Evolutionary conservation across 37 sponge, comb jelly and placozoan genomes (phyloP).

Genomic region (Beroe forskalii): DNA sequence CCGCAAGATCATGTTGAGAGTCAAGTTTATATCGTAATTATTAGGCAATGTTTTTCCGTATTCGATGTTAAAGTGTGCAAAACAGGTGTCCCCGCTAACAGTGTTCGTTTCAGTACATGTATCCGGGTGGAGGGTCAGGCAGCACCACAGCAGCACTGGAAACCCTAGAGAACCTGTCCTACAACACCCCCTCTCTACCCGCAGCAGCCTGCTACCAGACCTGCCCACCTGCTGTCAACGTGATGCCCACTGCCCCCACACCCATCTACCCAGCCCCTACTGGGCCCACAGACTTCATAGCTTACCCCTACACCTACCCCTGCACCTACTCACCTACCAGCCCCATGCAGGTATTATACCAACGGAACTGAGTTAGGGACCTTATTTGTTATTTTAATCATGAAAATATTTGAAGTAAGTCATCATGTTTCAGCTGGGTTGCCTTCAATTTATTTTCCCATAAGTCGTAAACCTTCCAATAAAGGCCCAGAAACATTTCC

Average conservation of each 20-base stretch:
- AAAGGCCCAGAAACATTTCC: too few species aligned
- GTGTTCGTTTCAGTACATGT: not conserved
- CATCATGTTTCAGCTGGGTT: too few species aligned
- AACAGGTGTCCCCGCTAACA: too few species aligned
- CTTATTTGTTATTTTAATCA: too few species aligned
- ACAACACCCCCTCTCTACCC: not conserved
- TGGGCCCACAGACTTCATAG: slow-evolving; percentile 18
- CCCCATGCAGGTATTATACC: slow-evolving; percentile 19
- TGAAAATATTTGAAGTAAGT: too few species aligned
- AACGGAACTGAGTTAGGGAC: too few species aligned
- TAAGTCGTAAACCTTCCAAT: too few species aligned
- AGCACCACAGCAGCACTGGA: not conserved
- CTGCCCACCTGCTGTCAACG: not conserved
- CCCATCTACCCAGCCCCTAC: slow-evolving; percentile 34
- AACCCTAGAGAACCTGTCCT: not conserved
- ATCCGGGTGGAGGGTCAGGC: not conserved
- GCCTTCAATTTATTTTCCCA: too few species aligned
- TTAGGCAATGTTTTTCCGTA: too few species aligned
- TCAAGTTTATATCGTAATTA: too few species aligned
- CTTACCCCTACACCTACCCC: slow-evolving; percentile 25
- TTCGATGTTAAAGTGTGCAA: too few species aligned
- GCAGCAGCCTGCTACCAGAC: slow-evolving; percentile 3
- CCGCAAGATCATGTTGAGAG: too few species aligned
- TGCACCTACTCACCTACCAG: not conserved
- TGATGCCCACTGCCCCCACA: slow-evolving; percentile 18